phyloP scores from a whole-genome alignment of 2,113 vertebrate genomes.

The Chinchilla lanigera region DNA sequence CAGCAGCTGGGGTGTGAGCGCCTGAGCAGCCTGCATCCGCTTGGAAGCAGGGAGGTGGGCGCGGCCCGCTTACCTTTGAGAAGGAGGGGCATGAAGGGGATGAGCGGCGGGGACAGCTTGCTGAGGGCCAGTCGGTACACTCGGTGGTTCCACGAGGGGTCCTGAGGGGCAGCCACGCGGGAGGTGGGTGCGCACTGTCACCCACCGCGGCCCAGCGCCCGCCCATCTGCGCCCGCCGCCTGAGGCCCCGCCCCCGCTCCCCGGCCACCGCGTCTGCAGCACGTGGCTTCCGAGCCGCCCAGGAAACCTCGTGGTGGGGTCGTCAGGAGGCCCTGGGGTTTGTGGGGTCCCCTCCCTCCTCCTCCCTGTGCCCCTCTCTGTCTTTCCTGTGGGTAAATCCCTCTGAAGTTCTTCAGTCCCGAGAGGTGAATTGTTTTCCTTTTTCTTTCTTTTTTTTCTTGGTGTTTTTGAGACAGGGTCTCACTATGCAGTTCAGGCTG shows the following conservation, averaged over 20 bases:
- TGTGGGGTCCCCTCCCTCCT: background rate
- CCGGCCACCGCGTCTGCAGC: background rate
- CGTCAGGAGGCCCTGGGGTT: background rate
- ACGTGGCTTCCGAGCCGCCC: background rate
- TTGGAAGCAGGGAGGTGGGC: background rate
- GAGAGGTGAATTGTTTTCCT: background rate
- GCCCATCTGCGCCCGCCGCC: background rate
- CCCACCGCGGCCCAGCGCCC: background rate
- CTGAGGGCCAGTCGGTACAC: conserved; percentile 93
- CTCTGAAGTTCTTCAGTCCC: background rate
- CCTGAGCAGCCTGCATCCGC: too few species aligned
- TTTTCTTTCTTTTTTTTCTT: too few species aligned
- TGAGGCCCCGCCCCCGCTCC: background rate
- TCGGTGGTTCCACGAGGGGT: conserved; percentile 96
- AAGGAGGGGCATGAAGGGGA: conserved; percentile 96
- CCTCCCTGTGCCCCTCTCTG: too few species aligned
- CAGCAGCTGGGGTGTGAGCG: background rate
- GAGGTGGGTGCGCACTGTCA: fast-evolving
- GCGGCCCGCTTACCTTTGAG: conserved; percentile 92
- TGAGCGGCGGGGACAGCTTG: conserved; percentile 95
- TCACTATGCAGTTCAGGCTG: too few species aligned
- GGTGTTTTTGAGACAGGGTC: too few species aligned
- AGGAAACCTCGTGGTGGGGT: background rate
- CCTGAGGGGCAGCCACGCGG: conserved; percentile 84
- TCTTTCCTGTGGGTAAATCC: background rate